Evolutionary conservation across 2,113 vertebrate species (phyloP), one percentile per base, ranked within the genome.

Genomic region (Psittacara wagleri): DNA sequence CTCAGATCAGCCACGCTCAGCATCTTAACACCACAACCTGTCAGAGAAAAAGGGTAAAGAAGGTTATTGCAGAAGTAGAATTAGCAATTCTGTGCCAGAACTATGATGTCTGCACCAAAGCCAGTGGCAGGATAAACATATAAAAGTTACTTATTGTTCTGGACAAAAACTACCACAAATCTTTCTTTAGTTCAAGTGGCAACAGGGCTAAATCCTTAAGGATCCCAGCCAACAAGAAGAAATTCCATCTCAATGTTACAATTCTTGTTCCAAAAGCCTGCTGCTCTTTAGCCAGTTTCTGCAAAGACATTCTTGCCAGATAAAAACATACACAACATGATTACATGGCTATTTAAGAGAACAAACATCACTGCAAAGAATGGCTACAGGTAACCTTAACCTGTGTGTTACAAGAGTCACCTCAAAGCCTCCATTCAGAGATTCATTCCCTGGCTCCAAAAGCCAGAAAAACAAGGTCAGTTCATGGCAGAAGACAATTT

Each of bases 21-120:
- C 98, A 99, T 99, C 98, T 99, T 99, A 70, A 99, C 98, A 3
- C 99, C 99, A 52, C 98, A 99, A 19, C 99, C 99, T 99, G 96
- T 15, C 63, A 55, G 51, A 57, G 49, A 37, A 39, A 59, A 73
- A 67, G 27, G 19, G 54, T 25, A 87, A 90, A 88, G 63, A 4
- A 61, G 19, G 25, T 95, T 74, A 95, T 5, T 8, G 1, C 6
- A 4, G 84, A 52, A 44, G 24, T 2, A 64, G 25, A 90, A 43
- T 16, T 33, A 20, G 20, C 33, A 35, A 19, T 35, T 74, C 57
- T 24, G 7, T 28, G 11, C 14, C 73, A 72, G 35, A 86, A 37
- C 41, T 24, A 39, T 9, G 13, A 7, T 6, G 23, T 17, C 39
- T 33, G 29, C 16, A 24, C 54, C 41, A 49, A 92, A 87, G 24